Evolutionary conservation across 2,797 vertebrate genomes (phyloP).

Genomic region (Melopsittacus undulatus): DNA sequence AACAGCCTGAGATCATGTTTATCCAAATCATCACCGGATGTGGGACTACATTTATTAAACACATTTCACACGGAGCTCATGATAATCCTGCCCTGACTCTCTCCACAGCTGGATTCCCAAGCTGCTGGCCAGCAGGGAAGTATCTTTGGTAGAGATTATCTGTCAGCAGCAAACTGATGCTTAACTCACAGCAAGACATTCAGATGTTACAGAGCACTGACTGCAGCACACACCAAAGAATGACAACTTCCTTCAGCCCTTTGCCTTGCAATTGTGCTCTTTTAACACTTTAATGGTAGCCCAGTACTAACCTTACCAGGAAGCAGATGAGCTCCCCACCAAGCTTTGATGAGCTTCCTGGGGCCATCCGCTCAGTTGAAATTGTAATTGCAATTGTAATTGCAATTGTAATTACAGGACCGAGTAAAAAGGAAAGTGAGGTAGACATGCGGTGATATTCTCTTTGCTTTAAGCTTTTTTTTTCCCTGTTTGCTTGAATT

Average conservation of each 20-base stretch:
- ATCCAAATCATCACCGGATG: not conserved
- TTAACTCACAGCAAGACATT: constrained; percentile 38
- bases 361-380: not conserved
- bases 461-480: not conserved
- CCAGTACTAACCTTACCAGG: not conserved
- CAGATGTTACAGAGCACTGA: not conserved
- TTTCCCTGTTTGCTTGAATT: not conserved
- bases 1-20: not conserved
- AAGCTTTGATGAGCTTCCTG: not conserved
- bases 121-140: not conserved
- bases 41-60: not conserved
- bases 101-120: constrained; percentile 15
- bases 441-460: not conserved
- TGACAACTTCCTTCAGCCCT: not conserved
- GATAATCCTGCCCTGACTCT: not conserved
- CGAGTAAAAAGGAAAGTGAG: not conserved
- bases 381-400: not conserved
- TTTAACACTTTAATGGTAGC: not conserved
- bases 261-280: not conserved
- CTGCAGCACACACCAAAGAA: not conserved
- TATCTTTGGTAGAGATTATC: constrained; percentile 22
- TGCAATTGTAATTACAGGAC: not conserved
- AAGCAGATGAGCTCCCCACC: not conserved
- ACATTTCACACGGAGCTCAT: not conserved
- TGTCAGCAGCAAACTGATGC: constrained; percentile 14